Conservation (phyloP, 2,888 invertebrate species). For the Polydrusus tereticollis region DNA sequence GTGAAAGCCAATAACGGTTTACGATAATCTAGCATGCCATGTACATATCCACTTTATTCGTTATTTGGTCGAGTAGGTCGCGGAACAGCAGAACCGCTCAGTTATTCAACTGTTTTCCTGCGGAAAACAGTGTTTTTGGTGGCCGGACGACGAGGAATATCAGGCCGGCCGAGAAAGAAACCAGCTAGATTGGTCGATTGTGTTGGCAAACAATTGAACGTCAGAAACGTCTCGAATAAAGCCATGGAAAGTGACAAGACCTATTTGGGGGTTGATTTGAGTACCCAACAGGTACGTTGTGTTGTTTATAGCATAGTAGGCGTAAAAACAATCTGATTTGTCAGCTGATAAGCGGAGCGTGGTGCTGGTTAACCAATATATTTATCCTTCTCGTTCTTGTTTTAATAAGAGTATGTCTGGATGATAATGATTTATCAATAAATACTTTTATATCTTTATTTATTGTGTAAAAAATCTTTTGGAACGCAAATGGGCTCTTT, state of each 20-base stretch:
- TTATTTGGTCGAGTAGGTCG: conserved; percentile 26
- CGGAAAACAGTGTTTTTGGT: conserved; percentile 11
- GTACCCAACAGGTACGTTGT: conserved; percentile 84
- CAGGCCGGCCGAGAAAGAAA: conserved; percentile 2
- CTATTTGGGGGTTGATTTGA: conserved; percentile 88
- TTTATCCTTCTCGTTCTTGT: background rate
- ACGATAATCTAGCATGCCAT: conserved; percentile 25
- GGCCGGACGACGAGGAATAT: conserved; percentile 3
- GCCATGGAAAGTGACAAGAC: conserved; percentile 62
- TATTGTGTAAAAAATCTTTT: conserved; percentile 3
- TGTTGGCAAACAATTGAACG: conserved; percentile 6
- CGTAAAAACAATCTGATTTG: conserved; percentile 1
- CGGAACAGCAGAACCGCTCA: conserved; percentile 5
- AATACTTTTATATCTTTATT: too few species aligned
- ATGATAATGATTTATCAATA: too few species aligned
- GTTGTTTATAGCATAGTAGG: conserved; percentile 27
- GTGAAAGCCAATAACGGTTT: conserved; percentile 28
- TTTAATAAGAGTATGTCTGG: too few species aligned
- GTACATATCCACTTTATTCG: conserved; percentile 19
- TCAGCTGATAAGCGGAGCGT: conserved; percentile 12
- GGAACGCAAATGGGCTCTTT: too few species aligned
- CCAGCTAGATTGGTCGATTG: conserved; percentile 8
- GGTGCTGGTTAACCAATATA: background rate
- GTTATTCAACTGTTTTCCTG: conserved; percentile 23
- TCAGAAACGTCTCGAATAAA: conserved; percentile 7